A percentile compares a stretch with the other conserved stretches of the same genome.
Evolutionary conservation across 2,113 vertebrate species (phyloP).

Genomic region (Callithrix jacchus): DNA sequence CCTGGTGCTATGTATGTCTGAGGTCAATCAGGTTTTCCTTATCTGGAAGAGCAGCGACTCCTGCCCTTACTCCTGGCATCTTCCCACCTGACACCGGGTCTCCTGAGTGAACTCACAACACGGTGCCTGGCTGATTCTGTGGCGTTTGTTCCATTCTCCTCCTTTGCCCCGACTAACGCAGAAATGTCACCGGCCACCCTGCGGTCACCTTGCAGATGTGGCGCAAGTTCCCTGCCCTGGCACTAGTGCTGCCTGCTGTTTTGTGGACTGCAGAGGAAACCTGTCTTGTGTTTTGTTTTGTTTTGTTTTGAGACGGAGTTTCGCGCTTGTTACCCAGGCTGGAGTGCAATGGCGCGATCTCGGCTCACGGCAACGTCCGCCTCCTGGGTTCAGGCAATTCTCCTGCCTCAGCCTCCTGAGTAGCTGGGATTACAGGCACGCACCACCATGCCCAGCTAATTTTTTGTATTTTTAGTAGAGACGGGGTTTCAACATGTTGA

Average conservation of each 20-base stretch:
- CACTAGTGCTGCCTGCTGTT: not conserved
- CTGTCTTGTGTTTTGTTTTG: not conserved
- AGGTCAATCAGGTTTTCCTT: not conserved
- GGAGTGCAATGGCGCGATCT: too few relatives aligned
- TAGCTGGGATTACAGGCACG: too few relatives aligned
- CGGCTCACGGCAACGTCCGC: too few relatives aligned
- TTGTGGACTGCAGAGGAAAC: not conserved
- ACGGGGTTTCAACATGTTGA: too few relatives aligned
- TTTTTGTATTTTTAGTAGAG: too few relatives aligned
- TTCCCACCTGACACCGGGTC: not conserved
- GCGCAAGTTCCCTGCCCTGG: too few relatives aligned
- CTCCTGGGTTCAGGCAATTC: too few relatives aligned
- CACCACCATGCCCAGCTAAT: too few relatives aligned
- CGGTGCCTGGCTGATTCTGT: rapidly evolving
- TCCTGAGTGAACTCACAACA: rapidly evolving
- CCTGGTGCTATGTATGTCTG: not conserved
- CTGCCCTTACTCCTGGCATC: not conserved
- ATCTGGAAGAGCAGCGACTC: not conserved
- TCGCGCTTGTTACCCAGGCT: too few relatives aligned
- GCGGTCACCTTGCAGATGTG: rapidly evolving
- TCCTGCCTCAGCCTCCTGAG: too few relatives aligned
- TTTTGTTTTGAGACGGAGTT: too few relatives aligned
- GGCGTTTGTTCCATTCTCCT: not conserved
- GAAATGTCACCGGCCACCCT: not conserved
- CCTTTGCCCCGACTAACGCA: not conserved